Percentiles rank a stretch among this genome's conserved stretches.
Conservation (phyloP, 2,888 invertebrate species). For the Ryuthela nishihirai region DNA sequence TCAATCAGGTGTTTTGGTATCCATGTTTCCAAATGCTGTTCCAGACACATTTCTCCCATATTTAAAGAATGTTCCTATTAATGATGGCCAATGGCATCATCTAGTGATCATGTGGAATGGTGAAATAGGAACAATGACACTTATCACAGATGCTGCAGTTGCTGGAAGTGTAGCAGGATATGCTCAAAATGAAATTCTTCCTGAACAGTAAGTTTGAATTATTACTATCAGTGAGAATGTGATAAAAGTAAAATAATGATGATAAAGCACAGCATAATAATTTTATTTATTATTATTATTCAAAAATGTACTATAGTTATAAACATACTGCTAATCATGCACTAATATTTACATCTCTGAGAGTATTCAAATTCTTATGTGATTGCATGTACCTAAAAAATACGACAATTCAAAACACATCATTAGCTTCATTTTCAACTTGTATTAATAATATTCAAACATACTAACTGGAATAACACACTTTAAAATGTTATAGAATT, state of each 20-base stretch:
- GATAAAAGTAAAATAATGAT: background rate
- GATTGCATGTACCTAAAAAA: too few species aligned
- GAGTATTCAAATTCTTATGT: too few species aligned
- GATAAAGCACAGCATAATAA: background rate
- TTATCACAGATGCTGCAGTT: slow-evolving; percentile 93
- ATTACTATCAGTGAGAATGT: background rate
- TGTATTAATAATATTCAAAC: too few species aligned
- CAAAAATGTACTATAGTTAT: too few species aligned
- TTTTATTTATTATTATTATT: background rate
- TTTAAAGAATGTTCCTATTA: slow-evolving; percentile 85
- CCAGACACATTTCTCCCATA: slow-evolving; percentile 87
- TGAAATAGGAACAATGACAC: slow-evolving; percentile 73
- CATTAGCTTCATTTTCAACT: too few species aligned
- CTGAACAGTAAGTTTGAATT: slow-evolving; percentile 66
- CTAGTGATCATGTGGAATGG: slow-evolving; percentile 94
- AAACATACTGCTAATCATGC: too few species aligned
- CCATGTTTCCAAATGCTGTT: slow-evolving; percentile 69
- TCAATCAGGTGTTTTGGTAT: slow-evolving; percentile 87
- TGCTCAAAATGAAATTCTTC: slow-evolving; percentile 72
- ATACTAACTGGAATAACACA: too few species aligned
- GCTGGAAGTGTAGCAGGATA: slow-evolving; percentile 89
- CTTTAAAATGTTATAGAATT: too few species aligned
- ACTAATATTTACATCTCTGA: too few species aligned
- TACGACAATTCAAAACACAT: too few species aligned
- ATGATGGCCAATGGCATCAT: slow-evolving; percentile 96